Conservation (phyloP, 2,888 invertebrate species). For the Mamestra brassicae region DNA sequence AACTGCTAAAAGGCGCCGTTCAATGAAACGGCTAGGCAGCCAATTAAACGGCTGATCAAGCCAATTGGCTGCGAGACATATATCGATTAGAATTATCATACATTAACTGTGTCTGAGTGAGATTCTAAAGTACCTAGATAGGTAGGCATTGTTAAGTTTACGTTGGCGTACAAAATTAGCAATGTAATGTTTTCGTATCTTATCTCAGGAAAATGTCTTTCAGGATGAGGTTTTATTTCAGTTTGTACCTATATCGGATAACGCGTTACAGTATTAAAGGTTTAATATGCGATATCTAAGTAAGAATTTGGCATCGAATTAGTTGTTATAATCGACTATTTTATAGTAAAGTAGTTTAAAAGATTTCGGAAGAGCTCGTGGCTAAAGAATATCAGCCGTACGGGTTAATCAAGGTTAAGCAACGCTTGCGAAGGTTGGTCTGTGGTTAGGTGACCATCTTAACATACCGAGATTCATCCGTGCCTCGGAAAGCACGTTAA, state of each 20-base stretch:
- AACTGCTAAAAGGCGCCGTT: too few relatives aligned
- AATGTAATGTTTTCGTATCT: slow-evolving; percentile 11
- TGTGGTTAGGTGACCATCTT: too few relatives aligned
- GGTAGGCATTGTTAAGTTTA: background rate
- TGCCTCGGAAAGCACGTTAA: too few relatives aligned
- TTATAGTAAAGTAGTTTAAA: background rate
- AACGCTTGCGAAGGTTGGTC: too few relatives aligned
- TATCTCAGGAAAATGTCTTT: slow-evolving; percentile 28
- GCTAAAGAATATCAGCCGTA: too few relatives aligned
- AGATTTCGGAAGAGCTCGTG: too few relatives aligned
- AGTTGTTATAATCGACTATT: background rate
- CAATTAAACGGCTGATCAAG: too few relatives aligned
- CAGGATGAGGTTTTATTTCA: slow-evolving; percentile 20
- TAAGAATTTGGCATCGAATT: background rate
- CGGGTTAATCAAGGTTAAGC: too few relatives aligned
- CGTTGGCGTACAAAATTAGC: slow-evolving; percentile 7
- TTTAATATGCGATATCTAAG: background rate
- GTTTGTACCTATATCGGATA: slow-evolving; percentile 10
- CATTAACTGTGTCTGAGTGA: background rate
- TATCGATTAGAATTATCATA: background rate
- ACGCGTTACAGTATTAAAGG: background rate
- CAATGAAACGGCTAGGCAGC: too few relatives aligned
- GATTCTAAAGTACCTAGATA: slow-evolving; percentile 1
- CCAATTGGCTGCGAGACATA: too few relatives aligned
- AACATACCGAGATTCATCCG: too few relatives aligned